Evolutionary conservation across 2,888 invertebrate species (phyloP).

Genomic region (Incurvaria masculella): DNA sequence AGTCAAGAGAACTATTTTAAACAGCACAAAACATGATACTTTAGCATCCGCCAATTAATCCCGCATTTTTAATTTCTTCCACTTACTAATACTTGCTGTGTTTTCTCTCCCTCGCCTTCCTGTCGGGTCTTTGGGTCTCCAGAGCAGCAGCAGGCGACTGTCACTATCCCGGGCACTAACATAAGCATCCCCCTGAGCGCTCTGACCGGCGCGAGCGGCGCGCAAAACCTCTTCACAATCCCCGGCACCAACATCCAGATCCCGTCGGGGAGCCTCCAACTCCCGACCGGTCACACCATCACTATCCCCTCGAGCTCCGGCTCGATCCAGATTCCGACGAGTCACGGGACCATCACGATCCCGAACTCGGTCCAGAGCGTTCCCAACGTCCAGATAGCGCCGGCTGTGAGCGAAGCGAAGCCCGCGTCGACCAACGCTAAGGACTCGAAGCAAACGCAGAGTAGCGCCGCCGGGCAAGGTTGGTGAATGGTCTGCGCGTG

Average conservation of each 20-base stretch:
- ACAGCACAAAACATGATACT: too few relatives aligned
- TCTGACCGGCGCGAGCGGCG: conserved; percentile 29
- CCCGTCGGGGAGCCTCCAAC: conserved; percentile 26
- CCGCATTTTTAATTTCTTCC: too few relatives aligned
- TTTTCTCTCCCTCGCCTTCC: conserved; percentile 13
- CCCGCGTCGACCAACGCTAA: conserved; percentile 53
- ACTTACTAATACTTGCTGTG: conserved; percentile 35
- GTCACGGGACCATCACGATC: conserved; percentile 26
- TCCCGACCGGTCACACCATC: not conserved
- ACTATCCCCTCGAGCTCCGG: conserved; percentile 10
- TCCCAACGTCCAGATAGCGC: conserved; percentile 50
- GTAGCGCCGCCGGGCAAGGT: conserved; percentile 33
- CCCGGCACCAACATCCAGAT: conserved; percentile 55
- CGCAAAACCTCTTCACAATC: conserved; percentile 51
- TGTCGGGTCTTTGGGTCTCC: conserved; percentile 23
- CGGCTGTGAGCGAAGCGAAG: conserved; percentile 50
- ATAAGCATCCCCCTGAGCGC: conserved; percentile 56
- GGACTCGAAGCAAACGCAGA: conserved; percentile 31
- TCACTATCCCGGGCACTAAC: conserved; percentile 63
- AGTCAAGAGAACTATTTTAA: too few relatives aligned
- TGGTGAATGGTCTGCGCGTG: conserved; percentile 21
- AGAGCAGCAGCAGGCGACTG: conserved; percentile 52
- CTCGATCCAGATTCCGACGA: conserved; percentile 23
- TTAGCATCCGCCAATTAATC: too few relatives aligned
- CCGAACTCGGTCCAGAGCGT: conserved; percentile 14